A percentile compares a stretch with the other conserved stretches of the same genome.
phyloP scores from a whole-genome alignment of 1,140 invertebrate species.

The Halictus rubicundus region DNA sequence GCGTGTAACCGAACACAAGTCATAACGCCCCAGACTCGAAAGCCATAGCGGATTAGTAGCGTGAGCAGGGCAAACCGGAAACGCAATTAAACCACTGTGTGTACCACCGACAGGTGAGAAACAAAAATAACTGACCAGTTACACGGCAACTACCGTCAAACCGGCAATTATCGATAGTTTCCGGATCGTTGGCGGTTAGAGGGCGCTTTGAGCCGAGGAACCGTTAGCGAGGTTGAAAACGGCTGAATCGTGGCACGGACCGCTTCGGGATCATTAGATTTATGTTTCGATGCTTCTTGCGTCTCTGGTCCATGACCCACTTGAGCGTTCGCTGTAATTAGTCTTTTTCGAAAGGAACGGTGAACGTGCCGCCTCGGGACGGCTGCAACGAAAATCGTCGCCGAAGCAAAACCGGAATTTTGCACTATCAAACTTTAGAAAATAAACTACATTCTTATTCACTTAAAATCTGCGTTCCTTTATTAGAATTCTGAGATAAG shows the following conservation, averaged over 20 bases:
- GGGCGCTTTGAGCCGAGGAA: neutral
- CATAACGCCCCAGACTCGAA: too few species aligned
- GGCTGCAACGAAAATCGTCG: neutral
- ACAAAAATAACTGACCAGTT: constrained; percentile 1
- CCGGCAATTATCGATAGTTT: constrained; percentile 34
- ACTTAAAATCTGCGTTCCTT: too few species aligned
- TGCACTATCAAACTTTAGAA: too few species aligned
- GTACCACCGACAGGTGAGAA: neutral
- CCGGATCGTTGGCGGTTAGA: constrained; percentile 14
- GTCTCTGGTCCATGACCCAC: constrained; percentile 30
- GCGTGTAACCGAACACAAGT: too few species aligned
- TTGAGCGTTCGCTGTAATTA: constrained; percentile 30
- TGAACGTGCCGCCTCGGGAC: neutral
- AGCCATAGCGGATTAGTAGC: too few species aligned
- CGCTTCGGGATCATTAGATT: constrained; percentile 16
- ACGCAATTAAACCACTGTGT: neutral
- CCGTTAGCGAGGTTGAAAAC: constrained; percentile 29
- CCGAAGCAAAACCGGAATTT: neutral
- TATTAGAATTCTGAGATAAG: too few species aligned
- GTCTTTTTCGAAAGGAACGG: constrained; percentile 1
- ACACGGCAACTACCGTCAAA: constrained; percentile 1
- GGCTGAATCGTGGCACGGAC: neutral
- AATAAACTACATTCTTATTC: too few species aligned
- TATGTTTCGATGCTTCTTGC: constrained; percentile 21
- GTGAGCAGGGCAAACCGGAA: neutral